Evolutionary conservation across 2,888 invertebrate species (phyloP).

Genomic region (Orchesella flavescens): DNA sequence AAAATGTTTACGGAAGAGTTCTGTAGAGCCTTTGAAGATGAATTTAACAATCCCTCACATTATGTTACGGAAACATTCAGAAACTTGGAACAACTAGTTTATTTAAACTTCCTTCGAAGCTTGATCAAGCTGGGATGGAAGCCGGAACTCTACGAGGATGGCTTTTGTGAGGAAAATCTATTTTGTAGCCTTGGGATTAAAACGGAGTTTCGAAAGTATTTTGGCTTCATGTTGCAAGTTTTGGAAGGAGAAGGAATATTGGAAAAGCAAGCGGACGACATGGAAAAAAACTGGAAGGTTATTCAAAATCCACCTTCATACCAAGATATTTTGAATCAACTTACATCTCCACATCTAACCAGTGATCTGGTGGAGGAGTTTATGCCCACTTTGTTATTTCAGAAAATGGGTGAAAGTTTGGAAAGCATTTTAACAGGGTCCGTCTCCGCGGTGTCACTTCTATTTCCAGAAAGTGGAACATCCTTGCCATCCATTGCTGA

Average conservation of each 20-base stretch:
- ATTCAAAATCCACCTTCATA: neutral
- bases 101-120: neutral
- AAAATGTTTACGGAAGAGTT: too few relatives aligned
- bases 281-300: neutral
- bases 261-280: neutral
- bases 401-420: neutral
- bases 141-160: neutral
- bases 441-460: too few relatives aligned
- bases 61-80: neutral
- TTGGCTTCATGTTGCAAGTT: neutral
- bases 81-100: neutral
- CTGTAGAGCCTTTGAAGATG: neutral
- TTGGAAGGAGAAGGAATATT: neutral
- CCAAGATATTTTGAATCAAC: neutral
- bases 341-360: neutral
- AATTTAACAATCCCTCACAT: neutral
- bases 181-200: neutral
- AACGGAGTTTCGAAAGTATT: neutral
- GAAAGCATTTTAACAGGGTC: neutral
- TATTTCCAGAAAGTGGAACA: too few relatives aligned
- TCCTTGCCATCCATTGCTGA: too few relatives aligned
- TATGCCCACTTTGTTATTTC: neutral
- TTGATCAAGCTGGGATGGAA: neutral
- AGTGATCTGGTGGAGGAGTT: neutral
- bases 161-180: neutral